These are phyloP conservation scores for Epinotia bilunana DNA, from an alignment of 2,888 invertebrate genomes.

Conservation along the genomic window DNA sequence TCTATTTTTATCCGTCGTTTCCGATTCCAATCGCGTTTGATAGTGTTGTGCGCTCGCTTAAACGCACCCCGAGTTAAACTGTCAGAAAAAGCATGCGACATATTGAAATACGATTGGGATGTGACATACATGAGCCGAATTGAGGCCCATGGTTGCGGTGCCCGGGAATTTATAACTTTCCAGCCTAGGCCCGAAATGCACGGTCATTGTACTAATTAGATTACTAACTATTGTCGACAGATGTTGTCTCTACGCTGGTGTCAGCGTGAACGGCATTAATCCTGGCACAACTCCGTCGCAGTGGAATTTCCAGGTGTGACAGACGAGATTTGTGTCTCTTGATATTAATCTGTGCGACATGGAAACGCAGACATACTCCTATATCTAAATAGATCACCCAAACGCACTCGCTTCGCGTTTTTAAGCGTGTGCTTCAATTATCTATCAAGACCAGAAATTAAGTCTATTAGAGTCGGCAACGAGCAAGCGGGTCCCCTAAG, in stretches of 20 bases:
- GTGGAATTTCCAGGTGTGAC: slow-evolving; percentile 83
- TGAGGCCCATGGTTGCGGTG: background rate
- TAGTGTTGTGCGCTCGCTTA: background rate
- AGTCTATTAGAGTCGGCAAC: too few species aligned
- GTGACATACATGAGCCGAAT: too few species aligned
- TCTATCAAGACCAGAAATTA: too few species aligned
- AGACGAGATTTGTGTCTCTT: background rate
- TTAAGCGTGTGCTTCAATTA: too few species aligned
- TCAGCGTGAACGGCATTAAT: slow-evolving; percentile 90
- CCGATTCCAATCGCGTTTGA: background rate
- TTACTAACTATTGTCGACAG: slow-evolving; percentile 68
- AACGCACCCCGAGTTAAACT: background rate
- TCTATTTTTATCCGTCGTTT: background rate
- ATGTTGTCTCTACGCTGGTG: slow-evolving; percentile 91
- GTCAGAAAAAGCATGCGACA: background rate
- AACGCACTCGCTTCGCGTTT: background rate
- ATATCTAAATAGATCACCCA: background rate
- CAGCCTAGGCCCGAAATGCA: background rate
- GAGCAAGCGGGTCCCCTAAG: too few species aligned
- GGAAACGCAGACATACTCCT: background rate
- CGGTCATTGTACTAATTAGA: slow-evolving; percentile 6
- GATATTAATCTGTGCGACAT: background rate
- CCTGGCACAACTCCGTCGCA: slow-evolving; percentile 94
- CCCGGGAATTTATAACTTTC: slow-evolving; percentile 16
- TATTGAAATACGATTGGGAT: background rate